Percentiles rank a stretch among this genome's conserved stretches.
These are phyloP conservation scores for Tenthredo scrophulariae DNA, from an alignment of 2,888 invertebrate species.

Conservation along the genomic window DNA sequence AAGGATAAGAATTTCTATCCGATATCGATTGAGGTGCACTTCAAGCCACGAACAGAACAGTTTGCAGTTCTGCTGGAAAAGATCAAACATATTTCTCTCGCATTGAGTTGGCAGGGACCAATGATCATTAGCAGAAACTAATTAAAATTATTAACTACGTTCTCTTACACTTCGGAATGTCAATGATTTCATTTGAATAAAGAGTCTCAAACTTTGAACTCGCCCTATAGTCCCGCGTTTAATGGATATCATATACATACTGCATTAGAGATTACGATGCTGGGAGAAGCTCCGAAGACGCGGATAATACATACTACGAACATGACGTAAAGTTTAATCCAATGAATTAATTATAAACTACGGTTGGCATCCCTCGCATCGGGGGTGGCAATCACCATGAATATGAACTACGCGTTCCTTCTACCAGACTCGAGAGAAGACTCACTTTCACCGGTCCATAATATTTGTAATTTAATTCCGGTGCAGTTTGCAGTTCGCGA, in stretches of 20 bases:
- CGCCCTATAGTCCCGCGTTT: neutral
- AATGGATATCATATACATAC: constrained; percentile 16
- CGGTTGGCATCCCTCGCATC: constrained; percentile 64
- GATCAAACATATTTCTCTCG: neutral
- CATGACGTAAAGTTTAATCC: constrained; percentile 71
- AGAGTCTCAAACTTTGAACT: neutral
- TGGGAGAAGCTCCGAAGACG: constrained; percentile 45
- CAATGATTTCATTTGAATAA: constrained; percentile 30
- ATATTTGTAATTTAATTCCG: constrained; percentile 68
- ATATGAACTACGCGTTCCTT: constrained; percentile 65
- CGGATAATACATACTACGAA: constrained; percentile 68
- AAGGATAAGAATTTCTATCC: constrained; percentile 2
- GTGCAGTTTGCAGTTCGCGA: constrained; percentile 31
- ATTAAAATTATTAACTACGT: neutral
- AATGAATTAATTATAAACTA: constrained; percentile 75
- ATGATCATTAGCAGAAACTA: neutral
- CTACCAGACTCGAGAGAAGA: constrained; percentile 50
- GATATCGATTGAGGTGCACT: constrained; percentile 19
- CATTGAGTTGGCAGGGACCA: neutral
- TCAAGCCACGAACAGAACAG: neutral
- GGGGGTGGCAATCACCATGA: constrained; percentile 69
- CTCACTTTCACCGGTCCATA: constrained; percentile 62
- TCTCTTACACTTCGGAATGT: neutral
- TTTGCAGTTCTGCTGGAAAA: neutral
- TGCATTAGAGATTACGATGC: constrained; percentile 48